Evolutionary conservation across 2,113 vertebrate species (phyloP).

Genomic region (Dasyurus viverrinus): DNA sequence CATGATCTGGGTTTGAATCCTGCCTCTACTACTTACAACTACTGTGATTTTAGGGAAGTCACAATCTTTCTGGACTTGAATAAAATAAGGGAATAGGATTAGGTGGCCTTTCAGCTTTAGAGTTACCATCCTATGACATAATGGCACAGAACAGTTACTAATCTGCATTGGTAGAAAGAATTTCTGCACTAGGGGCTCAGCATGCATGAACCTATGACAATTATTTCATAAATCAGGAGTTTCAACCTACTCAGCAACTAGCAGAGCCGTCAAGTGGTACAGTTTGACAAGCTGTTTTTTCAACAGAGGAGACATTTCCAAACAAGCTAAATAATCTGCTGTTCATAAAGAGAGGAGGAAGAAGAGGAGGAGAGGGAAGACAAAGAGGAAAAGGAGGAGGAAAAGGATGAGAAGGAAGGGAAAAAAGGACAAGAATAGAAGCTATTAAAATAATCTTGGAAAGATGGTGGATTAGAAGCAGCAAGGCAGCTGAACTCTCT

Average conservation of each 20-base stretch:
- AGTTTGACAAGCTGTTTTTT: slow-evolving; percentile 41
- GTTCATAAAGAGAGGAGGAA: slow-evolving; percentile 43
- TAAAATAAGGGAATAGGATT: not conserved
- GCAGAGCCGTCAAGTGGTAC: slow-evolving; percentile 3
- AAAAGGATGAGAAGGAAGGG: too few relatives aligned
- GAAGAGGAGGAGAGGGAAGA: not conserved
- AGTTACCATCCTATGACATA: not conserved
- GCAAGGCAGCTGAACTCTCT: not conserved
- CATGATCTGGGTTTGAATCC: not conserved
- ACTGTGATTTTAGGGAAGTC: not conserved
- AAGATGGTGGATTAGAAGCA: not conserved
- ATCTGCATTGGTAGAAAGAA: not conserved
- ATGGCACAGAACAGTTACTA: not conserved
- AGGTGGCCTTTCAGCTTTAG: not conserved
- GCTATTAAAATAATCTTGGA: slow-evolving; percentile 59
- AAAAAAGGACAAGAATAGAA: not conserved
- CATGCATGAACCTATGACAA: not conserved
- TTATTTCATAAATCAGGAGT: slow-evolving; percentile 51
- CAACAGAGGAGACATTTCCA: slow-evolving; percentile 38
- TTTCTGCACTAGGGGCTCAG: not conserved
- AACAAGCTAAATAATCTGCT: slow-evolving; percentile 44
- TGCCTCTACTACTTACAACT: not conserved
- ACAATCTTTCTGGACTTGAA: not conserved
- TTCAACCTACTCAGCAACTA: not conserved
- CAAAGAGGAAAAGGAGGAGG: not conserved